Evolutionary conservation across 2,888 invertebrate genomes (phyloP).

Genomic region (Metalampra italica): DNA sequence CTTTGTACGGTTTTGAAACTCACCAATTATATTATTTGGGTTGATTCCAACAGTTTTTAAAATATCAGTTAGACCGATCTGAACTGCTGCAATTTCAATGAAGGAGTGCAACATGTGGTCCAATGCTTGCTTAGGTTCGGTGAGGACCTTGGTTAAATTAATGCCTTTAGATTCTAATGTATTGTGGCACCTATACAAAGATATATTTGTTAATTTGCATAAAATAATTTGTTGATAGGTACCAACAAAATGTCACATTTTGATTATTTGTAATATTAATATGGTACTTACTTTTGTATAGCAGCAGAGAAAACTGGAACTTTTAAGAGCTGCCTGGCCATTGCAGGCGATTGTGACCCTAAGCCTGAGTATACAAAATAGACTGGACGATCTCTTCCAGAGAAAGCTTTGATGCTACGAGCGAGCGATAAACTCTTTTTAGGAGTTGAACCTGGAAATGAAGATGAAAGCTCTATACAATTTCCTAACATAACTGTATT

Average conservation of each 20-base stretch:
- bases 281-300: constrained; percentile 73
- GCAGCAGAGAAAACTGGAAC: constrained; percentile 86
- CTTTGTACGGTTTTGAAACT: neutral
- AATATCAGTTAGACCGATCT: constrained; percentile 19
- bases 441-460: constrained; percentile 47
- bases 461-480: no score
- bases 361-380: constrained; percentile 96
- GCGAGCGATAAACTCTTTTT: constrained; percentile 51
- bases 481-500: no score
- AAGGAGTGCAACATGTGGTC: constrained; percentile 10
- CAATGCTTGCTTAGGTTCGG: neutral
- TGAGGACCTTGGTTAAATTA: neutral
- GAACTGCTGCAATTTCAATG: constrained; percentile 14
- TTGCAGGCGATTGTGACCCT: constrained; percentile 93
- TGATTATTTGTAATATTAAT: no score
- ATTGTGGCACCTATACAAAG: neutral
- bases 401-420: constrained; percentile 78
- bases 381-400: constrained; percentile 82
- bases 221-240: no score
- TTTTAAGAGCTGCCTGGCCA: constrained; percentile 87
- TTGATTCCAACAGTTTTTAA: constrained; percentile 19
- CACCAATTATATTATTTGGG: constrained; percentile 24
- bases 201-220: no score
- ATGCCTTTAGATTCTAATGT: neutral
- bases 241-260: no score